phyloP scores from a whole-genome alignment of 2,888 invertebrate species.

The Marasmarcha lunaedactyla region DNA sequence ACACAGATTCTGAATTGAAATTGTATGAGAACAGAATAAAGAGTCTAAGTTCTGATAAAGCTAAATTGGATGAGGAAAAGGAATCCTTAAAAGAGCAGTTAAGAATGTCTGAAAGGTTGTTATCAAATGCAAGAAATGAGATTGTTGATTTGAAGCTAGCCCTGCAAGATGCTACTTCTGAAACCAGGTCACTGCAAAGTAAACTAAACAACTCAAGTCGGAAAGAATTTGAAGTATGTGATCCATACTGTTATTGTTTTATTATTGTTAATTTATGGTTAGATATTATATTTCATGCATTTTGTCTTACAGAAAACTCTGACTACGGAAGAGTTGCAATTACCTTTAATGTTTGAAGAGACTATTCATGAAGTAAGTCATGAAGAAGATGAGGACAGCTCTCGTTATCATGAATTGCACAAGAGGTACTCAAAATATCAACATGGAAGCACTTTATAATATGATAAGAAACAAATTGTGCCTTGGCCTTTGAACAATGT shows the following conservation, averaged over 20 bases:
- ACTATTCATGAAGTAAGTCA: constrained; percentile 50
- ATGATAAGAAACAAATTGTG: neutral
- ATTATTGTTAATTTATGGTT: neutral
- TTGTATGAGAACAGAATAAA: constrained; percentile 58
- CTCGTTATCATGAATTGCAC: constrained; percentile 28
- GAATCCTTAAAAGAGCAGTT: constrained; percentile 70
- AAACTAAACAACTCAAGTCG: constrained; percentile 46
- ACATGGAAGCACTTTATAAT: constrained; percentile 45
- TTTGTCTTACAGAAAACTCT: constrained; percentile 35
- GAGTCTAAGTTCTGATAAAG: constrained; percentile 63
- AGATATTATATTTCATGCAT: neutral
- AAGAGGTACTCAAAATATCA: constrained; percentile 40
- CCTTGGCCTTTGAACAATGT: no score
- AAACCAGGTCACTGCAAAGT: constrained; percentile 69
- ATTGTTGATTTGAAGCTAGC: constrained; percentile 72
- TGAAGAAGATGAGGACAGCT: constrained; percentile 50
- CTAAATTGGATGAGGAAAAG: constrained; percentile 75
- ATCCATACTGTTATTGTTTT: constrained; percentile 27
- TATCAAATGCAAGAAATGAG: constrained; percentile 77
- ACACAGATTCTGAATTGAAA: constrained; percentile 50
- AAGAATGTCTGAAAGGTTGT: constrained; percentile 70
- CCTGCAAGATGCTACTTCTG: constrained; percentile 74
- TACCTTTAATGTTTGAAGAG: constrained; percentile 47
- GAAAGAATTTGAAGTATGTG: constrained; percentile 32
- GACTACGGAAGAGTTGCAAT: constrained; percentile 36